Evolutionary conservation across 2,113 vertebrate species (phyloP).

Genomic region (Sturnira hondurensis): DNA sequence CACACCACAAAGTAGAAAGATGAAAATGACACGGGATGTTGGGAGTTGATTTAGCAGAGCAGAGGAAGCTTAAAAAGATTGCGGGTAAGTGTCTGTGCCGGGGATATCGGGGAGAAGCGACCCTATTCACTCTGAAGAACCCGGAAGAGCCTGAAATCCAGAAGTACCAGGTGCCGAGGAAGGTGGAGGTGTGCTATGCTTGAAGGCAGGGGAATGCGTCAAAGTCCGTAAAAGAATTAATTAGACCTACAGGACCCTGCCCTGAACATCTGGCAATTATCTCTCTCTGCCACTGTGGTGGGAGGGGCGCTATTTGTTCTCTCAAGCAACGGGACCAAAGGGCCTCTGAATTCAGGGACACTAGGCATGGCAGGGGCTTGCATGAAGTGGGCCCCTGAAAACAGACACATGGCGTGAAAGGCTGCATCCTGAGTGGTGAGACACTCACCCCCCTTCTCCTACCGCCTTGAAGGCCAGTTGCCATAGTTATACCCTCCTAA

Average conservation of each 20-base stretch:
- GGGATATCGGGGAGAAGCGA: background rate
- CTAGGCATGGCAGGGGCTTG: background rate
- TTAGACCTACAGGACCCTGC: background rate
- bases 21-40: background rate
- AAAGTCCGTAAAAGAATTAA: background rate
- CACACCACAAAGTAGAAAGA: background rate
- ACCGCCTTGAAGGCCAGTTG: background rate
- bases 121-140: background rate
- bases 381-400: background rate
- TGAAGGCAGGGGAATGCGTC: background rate
- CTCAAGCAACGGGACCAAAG: background rate
- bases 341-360: background rate
- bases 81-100: background rate
- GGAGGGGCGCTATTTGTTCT: background rate
- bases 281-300: background rate
- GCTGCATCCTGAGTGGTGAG: background rate
- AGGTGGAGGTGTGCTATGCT: background rate
- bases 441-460: fast-evolving
- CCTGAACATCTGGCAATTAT: background rate
- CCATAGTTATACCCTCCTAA: background rate
- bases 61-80: background rate
- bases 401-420: background rate
- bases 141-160: background rate
- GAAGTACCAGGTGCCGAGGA: background rate
- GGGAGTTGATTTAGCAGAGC: background rate